Evolutionary conservation across 2,113 vertebrate genomes (phyloP).

Genomic region (Hemibagrus wyckioides): DNA sequence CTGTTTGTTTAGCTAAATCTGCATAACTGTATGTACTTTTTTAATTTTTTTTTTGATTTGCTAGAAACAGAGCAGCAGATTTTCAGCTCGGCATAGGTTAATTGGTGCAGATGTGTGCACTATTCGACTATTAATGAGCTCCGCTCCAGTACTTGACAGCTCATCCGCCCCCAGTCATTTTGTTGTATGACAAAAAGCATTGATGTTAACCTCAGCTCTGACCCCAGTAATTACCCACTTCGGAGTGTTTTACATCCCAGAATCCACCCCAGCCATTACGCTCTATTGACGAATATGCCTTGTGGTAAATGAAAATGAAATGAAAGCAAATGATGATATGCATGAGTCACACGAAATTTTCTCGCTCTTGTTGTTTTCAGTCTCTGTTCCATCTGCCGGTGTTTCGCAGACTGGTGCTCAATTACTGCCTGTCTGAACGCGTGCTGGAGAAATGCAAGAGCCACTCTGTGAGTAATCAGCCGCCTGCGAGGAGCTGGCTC

Average conservation of each 20-base stretch:
- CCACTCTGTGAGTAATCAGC: conserved; percentile 78
- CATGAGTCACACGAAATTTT: conserved; percentile 31
- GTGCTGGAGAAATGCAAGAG: conserved; percentile 82
- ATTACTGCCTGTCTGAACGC: conserved; percentile 83
- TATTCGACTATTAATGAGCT: conserved; percentile 38
- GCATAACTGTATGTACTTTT: not conserved
- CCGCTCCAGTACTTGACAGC: conserved; percentile 30
- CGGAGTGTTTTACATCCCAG: conserved; percentile 37
- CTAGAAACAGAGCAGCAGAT: conserved; percentile 18
- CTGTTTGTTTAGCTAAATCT: not conserved
- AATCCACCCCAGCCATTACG: conserved; percentile 41
- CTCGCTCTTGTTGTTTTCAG: conserved; percentile 68
- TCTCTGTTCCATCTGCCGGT: conserved; percentile 94
- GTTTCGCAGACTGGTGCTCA: conserved; percentile 90
- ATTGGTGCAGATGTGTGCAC: conserved; percentile 46
- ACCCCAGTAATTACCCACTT: conserved; percentile 44
- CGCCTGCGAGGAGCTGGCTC: conserved; percentile 27
- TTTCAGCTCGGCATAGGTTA: conserved; percentile 33
- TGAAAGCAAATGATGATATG: conserved; percentile 46
- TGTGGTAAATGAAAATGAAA: conserved; percentile 42
- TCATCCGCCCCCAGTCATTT: conserved; percentile 45
- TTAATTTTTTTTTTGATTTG: conserved; percentile 1
- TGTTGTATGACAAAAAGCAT: conserved; percentile 46
- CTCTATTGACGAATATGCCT: conserved; percentile 35
- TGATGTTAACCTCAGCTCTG: conserved; percentile 41